phyloP scores from a whole-genome alignment of 2,113 vertebrate species.

The Melanotaenia duboulayi region DNA sequence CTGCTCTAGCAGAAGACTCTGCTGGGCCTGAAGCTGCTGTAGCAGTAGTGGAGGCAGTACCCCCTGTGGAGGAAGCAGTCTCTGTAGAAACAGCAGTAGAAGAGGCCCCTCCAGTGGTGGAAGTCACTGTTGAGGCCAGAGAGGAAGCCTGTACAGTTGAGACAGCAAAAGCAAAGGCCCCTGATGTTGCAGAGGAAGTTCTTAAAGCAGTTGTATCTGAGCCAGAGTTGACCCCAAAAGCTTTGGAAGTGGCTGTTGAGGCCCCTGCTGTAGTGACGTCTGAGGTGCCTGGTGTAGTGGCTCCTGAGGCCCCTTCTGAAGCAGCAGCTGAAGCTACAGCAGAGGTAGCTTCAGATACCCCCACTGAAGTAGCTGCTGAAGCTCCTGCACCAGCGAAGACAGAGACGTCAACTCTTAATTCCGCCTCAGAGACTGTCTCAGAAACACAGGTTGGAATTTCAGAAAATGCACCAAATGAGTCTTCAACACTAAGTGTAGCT shows the following conservation, averaged over 20 bases:
- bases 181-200: slow-evolving; percentile 26
- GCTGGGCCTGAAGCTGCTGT: slow-evolving; percentile 24
- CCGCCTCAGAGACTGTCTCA: slow-evolving; percentile 11
- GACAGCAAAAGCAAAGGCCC: slow-evolving; percentile 26
- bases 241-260: slow-evolving; percentile 22
- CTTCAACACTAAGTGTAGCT: background rate
- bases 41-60: slow-evolving; percentile 19
- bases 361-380: background rate
- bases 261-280: slow-evolving; percentile 19
- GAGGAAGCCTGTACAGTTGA: slow-evolving; percentile 33
- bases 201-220: slow-evolving; percentile 31
- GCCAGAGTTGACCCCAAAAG: slow-evolving; percentile 13
- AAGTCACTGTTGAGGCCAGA: slow-evolving; percentile 13
- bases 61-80: slow-evolving; percentile 19
- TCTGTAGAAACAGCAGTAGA: slow-evolving; percentile 41
- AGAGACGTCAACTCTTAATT: slow-evolving; percentile 16
- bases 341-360: background rate
- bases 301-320: background rate
- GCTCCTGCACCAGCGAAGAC: slow-evolving; percentile 20
- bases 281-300: background rate
- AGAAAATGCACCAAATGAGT: slow-evolving; percentile 1
- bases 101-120: slow-evolving; percentile 31
- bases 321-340: background rate
- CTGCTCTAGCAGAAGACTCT: slow-evolving; percentile 11
- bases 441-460: background rate